A percentile compares a stretch with the other conserved stretches of the same genome.
phyloP scores from a whole-genome alignment of 2,113 vertebrate species.

The Rhinoderma darwinii region DNA sequence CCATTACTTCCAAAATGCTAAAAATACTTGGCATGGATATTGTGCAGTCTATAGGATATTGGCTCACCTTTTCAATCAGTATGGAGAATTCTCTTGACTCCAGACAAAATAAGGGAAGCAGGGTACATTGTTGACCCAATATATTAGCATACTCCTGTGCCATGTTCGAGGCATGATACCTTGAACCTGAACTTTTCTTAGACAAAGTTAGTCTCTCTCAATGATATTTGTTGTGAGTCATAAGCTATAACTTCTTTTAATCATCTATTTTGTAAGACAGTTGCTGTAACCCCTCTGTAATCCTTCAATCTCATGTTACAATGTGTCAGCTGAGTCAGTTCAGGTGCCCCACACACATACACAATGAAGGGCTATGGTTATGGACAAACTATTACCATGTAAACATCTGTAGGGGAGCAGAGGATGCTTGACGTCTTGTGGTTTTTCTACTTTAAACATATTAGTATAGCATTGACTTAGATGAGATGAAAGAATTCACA shows the following conservation, averaged over 20 bases:
- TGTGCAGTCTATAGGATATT: not conserved
- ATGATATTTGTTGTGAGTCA: not conserved
- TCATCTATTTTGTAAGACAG: not conserved
- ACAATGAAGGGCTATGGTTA: not conserved
- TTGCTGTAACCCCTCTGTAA: conserved; percentile 12
- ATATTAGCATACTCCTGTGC: not conserved
- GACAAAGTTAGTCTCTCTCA: not conserved
- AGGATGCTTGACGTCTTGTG: not conserved
- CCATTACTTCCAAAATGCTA: not conserved
- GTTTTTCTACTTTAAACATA: not conserved
- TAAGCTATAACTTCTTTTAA: conserved; percentile 16
- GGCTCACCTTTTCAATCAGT: not conserved
- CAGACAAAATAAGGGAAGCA: not conserved
- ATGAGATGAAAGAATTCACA: too few relatives aligned
- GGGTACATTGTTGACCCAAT: not conserved
- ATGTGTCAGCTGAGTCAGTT: conserved; percentile 11
- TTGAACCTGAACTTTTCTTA: not conserved
- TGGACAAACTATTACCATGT: not conserved
- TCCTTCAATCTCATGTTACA: conserved; percentile 18
- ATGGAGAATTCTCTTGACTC: not conserved
- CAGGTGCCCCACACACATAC: conserved; percentile 24
- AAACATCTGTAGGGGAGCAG: conserved; percentile 11
- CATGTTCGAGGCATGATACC: not conserved
- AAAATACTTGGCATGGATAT: not conserved
- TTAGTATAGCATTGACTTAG: not conserved